Evolutionary conservation across 2,888 invertebrate species (phyloP).

Genomic region (Zhuqinia jingwanae): DNA sequence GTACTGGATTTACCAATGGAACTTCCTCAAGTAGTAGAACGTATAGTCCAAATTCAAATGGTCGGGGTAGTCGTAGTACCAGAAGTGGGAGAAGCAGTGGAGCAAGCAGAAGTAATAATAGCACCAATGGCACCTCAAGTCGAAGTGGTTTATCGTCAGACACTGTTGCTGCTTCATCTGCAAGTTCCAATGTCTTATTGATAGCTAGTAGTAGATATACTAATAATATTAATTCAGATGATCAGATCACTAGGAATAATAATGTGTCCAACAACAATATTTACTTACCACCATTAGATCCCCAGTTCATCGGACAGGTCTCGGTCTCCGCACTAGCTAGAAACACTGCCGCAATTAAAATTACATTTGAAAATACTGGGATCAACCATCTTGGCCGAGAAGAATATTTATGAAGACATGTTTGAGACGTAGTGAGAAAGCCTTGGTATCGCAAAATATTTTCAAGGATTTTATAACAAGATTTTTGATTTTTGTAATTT

Average conservation of each 20-base stretch:
- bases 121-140: slow-evolving; percentile 52
- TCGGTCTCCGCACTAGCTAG: slow-evolving; percentile 13
- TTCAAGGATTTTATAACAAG: too few species aligned
- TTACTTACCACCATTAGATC: slow-evolving; percentile 55
- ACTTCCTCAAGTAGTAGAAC: slow-evolving; percentile 40
- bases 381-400: slow-evolving; percentile 36
- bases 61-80: slow-evolving; percentile 39
- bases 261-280: slow-evolving; percentile 50
- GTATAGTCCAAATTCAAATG: slow-evolving; percentile 60
- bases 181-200: slow-evolving; percentile 47
- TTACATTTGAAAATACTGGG: slow-evolving; percentile 40
- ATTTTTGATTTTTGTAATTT: too few species aligned
- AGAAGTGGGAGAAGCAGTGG: slow-evolving; percentile 38
- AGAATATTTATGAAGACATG: slow-evolving; percentile 54
- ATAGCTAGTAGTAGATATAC: slow-evolving; percentile 26
- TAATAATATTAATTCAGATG: slow-evolving; percentile 39
- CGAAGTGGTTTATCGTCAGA: slow-evolving; percentile 36
- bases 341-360: slow-evolving; percentile 19
- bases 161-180: background rate
- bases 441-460: too few species aligned
- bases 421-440: too few species aligned
- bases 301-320: slow-evolving; percentile 41
- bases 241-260: slow-evolving; percentile 35
- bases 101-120: slow-evolving; percentile 40
- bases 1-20: slow-evolving; percentile 51